Evolutionary conservation across 2,113 vertebrate genomes (phyloP).

Genomic region (Diadophis punctatus): DNA sequence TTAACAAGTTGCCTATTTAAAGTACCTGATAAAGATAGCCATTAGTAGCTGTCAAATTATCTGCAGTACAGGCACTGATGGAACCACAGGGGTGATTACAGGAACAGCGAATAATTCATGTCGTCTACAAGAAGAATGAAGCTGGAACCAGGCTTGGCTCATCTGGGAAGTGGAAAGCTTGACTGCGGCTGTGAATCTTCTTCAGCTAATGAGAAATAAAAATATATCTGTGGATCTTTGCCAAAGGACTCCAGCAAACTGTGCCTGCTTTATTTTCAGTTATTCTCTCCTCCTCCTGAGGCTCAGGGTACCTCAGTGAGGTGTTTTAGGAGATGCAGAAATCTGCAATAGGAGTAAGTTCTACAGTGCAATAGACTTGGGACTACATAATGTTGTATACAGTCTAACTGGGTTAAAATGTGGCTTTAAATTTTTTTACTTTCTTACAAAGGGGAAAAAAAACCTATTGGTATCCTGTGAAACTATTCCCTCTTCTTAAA

Average conservation of each 20-base stretch:
- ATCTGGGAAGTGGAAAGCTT: neutral
- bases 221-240: neutral
- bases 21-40: conserved; percentile 1
- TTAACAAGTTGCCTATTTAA: conserved; percentile 22
- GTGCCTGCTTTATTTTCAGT: neutral
- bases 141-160: neutral
- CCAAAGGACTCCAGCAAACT: neutral
- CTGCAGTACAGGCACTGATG: neutral
- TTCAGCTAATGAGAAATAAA: neutral
- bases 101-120: neutral
- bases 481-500: conserved; percentile 31
- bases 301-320: neutral
- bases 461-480: conserved; percentile 20
- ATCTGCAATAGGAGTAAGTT: neutral
- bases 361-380: neutral
- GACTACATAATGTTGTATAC: neutral
- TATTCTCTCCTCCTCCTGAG: neutral
- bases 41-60: conserved; percentile 27
- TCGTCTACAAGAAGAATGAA: neutral
- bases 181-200: neutral
- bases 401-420: neutral
- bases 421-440: conserved; percentile 23
- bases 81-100: neutral
- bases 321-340: neutral
- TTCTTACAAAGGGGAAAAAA: neutral